Base-by-base conservation (phyloP, 2,113 vertebrate genomes). In the Rhinoptilus africanus region DNA sequence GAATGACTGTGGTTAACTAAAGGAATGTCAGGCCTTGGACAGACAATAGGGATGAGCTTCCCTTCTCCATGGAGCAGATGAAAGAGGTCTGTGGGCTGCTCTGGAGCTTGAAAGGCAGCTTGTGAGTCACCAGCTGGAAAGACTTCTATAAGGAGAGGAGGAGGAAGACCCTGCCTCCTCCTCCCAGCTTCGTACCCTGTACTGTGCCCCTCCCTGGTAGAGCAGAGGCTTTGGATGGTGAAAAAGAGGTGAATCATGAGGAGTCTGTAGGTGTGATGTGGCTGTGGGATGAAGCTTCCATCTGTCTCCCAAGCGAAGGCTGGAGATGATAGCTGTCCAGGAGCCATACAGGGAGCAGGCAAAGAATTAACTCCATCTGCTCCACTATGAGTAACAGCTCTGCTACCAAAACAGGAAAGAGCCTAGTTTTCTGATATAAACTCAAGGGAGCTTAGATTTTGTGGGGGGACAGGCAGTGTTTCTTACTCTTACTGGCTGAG, bases 261-360 rank as follows among this genome's bases (percentile, higher is more conserved):
- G 62, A 87, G 50, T 39, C 77, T 69, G 87, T 94, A 81, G 94
- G 95, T 88, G 94, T 76, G 84, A 69, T 82, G 66, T 75, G 86
- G 69, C 80, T 86, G 92, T 97, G 92, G 86, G 85, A 85, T 93
- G 95, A 27, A 82, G 39, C 45, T 35, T 93, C 87, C 95, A 95
- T 96, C 91, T 96, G 97, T 82, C 69, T 95, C 60, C 50, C 39
- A 68, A 45, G 83, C 21, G 3, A 48, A 68, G 82, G 78, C 82
- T 89, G 68, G 63, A 89, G 74, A 85, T 60, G 66, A 34, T 27
- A 22, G 43, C 60, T 85, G 88, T 59, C 72, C 83, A 75, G 93
- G 88, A 96, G 77, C 88, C 63, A 8, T 60, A 24, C 66, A 37
- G 84, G 43, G 69, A 96, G 64, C 82, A 85, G 68, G 72, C 68